A percentile compares a stretch with the other conserved stretches of the same genome.
phyloP scores from a whole-genome alignment of 2,113 vertebrate genomes.

The Phrynosoma blainvillii region DNA sequence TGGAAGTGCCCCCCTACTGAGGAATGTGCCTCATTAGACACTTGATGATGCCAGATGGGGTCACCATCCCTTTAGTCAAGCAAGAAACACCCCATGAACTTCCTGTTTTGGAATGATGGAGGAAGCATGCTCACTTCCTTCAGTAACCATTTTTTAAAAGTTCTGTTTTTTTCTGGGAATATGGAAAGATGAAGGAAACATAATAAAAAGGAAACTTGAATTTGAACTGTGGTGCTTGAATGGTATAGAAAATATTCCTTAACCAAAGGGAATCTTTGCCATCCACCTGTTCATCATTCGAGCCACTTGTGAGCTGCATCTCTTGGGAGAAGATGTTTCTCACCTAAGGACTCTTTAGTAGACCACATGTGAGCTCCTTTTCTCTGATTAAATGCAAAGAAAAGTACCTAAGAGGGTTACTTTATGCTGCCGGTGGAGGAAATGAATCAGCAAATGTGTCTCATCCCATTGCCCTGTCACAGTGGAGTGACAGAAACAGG shows the following conservation, averaged over 20 bases:
- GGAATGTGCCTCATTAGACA: neutral
- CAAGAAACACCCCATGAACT: neutral
- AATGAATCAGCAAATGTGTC: slow-evolving; percentile 28
- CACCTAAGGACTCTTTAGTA: slow-evolving; percentile 60
- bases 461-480: accelerated
- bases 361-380: slow-evolving; percentile 45
- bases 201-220: slow-evolving; percentile 13
- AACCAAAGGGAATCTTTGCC: neutral
- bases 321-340: slow-evolving; percentile 24
- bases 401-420: slow-evolving; percentile 42
- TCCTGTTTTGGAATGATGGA: neutral
- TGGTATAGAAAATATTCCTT: neutral
- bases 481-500: accelerated
- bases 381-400: slow-evolving; percentile 53
- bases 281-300: neutral
- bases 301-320: neutral
- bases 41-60: no score
- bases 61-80: no score
- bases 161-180: neutral
- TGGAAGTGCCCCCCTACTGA: neutral
- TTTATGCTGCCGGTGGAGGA: neutral
- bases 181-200: neutral
- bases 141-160: neutral
- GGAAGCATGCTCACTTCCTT: neutral
- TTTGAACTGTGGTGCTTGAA: neutral